Evolutionary conservation across 2,888 invertebrate species (phyloP).

Genomic region (Drosophila anomelani): DNA sequence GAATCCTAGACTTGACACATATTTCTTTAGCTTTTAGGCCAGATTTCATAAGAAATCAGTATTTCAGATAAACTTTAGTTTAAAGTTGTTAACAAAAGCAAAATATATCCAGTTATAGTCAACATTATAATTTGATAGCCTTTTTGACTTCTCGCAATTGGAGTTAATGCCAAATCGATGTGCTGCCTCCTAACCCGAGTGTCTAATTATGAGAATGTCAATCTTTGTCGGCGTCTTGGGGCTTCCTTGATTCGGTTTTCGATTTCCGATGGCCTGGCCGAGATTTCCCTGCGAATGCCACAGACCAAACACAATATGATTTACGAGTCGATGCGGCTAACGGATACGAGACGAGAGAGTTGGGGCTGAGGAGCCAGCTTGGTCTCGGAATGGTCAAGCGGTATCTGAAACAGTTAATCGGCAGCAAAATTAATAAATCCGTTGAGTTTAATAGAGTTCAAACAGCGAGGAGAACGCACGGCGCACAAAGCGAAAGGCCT

Average conservation of each 20-base stretch:
- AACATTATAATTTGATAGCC: slow-evolving; percentile 35
- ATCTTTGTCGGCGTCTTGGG: slow-evolving; percentile 54
- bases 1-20: neutral
- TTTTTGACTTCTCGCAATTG: slow-evolving; percentile 59
- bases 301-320: slow-evolving; percentile 61
- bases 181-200: slow-evolving; percentile 4
- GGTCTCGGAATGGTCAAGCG: slow-evolving; percentile 54
- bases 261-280: slow-evolving; percentile 47
- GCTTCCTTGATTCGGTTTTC: slow-evolving; percentile 28
- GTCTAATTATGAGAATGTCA: slow-evolving; percentile 59
- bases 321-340: slow-evolving; percentile 71
- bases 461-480: slow-evolving; percentile 53
- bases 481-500: slow-evolving; percentile 47
- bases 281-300: slow-evolving; percentile 49
- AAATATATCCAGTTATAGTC: slow-evolving; percentile 3
- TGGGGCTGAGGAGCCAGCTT: slow-evolving; percentile 20
- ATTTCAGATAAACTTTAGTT: neutral
- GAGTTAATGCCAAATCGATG: slow-evolving; percentile 41
- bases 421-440: slow-evolving; percentile 79
- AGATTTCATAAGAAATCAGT: too few relatives aligned
- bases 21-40: too few relatives aligned
- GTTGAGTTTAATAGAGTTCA: slow-evolving; percentile 82
- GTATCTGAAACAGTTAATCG: slow-evolving; percentile 78
- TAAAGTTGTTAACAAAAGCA: slow-evolving; percentile 3
- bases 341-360: slow-evolving; percentile 57